These are phyloP conservation scores for Dipodomys spectabilis DNA, from an alignment of 2,113 vertebrate genomes.

Conservation along the genomic window DNA sequence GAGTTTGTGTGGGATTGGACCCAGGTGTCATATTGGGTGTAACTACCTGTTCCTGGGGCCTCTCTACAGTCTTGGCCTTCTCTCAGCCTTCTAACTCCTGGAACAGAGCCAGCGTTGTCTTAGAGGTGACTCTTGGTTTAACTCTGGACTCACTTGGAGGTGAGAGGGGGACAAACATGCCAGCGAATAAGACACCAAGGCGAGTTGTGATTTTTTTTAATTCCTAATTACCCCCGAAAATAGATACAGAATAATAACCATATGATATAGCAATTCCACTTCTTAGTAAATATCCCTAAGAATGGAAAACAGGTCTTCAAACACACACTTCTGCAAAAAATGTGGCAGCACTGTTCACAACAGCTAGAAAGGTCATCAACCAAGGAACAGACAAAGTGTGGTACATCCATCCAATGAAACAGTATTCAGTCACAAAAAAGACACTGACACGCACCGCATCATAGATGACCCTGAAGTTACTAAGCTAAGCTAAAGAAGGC, in stretches of 20 bases:
- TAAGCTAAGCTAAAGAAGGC: not conserved
- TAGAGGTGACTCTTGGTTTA: not conserved
- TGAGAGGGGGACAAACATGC: not conserved
- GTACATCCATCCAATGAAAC: not conserved
- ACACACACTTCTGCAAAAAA: not conserved
- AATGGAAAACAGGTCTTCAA: not conserved
- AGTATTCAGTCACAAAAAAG: not conserved
- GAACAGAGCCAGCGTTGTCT: not conserved
- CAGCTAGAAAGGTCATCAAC: not conserved
- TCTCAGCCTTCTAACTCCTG: not conserved
- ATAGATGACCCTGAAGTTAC: not conserved
- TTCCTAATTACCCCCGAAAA: not conserved
- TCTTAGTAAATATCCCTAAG: not conserved
- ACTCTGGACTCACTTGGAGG: not conserved
- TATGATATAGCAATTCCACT: not conserved
- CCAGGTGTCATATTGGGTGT: no score
- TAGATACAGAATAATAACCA: not conserved
- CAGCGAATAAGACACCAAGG: not conserved
- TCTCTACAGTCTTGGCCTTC: not conserved
- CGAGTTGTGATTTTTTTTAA: not conserved
- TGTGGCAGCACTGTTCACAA: not conserved
- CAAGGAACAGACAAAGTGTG: not conserved
- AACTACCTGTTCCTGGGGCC: not conserved
- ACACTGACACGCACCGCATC: accelerated
- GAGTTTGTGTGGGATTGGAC: not conserved